Conservation (phyloP, 2,888 invertebrate genomes). For the Monoplex corrugatus region DNA sequence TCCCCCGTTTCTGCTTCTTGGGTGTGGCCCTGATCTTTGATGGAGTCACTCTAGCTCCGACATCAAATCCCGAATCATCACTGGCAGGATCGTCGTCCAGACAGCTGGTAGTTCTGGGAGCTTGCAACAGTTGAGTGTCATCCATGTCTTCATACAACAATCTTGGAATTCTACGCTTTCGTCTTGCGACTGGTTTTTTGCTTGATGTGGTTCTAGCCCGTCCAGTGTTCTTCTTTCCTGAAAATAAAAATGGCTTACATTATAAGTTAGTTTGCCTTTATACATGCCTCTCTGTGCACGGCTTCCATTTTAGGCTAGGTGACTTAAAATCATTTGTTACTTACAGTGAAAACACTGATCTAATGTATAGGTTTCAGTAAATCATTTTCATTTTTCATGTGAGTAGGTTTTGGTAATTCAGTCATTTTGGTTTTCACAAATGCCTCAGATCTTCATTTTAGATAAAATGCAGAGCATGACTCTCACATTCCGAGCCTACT, state of each 20-base stretch:
- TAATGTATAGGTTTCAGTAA: too few relatives aligned
- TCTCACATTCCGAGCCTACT: too few relatives aligned
- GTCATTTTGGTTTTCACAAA: too few relatives aligned
- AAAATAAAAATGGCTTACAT: background rate
- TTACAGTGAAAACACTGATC: too few relatives aligned
- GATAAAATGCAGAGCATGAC: too few relatives aligned
- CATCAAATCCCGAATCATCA: background rate
- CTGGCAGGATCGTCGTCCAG: background rate
- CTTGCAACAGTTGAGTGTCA: constrained; percentile 24
- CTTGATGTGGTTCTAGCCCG: background rate
- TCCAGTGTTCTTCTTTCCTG: constrained; percentile 19
- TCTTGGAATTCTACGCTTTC: background rate
- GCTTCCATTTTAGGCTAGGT: too few relatives aligned
- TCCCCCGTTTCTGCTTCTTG: background rate
- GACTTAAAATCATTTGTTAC: too few relatives aligned
- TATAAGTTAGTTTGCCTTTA: too few relatives aligned
- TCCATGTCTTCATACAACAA: background rate
- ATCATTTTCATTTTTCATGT: too few relatives aligned
- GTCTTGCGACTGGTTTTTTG: background rate
- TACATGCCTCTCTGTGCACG: too few relatives aligned
- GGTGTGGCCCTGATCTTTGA: constrained; percentile 12
- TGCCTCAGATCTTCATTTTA: too few relatives aligned
- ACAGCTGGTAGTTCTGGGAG: background rate
- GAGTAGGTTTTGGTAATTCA: too few relatives aligned
- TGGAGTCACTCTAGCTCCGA: background rate